A percentile compares a stretch with the other conserved stretches of the same genome.
These are phyloP conservation scores for Drosophila mojavensis DNA, from an alignment of 1,140 invertebrate species.

Conservation along the genomic window DNA sequence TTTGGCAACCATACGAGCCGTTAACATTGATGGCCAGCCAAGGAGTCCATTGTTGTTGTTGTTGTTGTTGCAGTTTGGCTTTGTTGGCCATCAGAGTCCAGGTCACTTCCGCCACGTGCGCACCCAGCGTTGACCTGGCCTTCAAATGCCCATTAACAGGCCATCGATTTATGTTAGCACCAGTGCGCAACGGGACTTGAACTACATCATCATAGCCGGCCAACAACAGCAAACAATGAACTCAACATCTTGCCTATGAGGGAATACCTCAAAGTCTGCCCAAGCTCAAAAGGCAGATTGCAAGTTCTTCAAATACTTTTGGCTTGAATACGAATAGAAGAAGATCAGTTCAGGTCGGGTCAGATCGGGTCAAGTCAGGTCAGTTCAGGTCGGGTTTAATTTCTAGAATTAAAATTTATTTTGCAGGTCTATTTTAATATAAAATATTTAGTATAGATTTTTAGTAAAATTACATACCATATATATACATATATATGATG, in stretches of 20 bases:
- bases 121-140: slow-evolving; percentile 51
- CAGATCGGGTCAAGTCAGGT: too few species aligned
- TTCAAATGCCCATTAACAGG: slow-evolving; percentile 73
- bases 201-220: slow-evolving; percentile 56
- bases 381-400: too few species aligned
- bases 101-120: slow-evolving; percentile 72
- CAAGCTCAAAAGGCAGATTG: too few species aligned
- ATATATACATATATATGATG: too few species aligned
- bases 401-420: too few species aligned
- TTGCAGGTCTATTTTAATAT: too few species aligned
- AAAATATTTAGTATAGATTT: too few species aligned
- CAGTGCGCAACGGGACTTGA: slow-evolving; percentile 45
- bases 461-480: too few species aligned
- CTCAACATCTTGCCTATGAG: not conserved
- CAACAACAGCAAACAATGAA: slow-evolving; percentile 5
- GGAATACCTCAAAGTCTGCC: not conserved
- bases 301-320: too few species aligned
- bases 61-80: slow-evolving; percentile 15
- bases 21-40: slow-evolving; percentile 69
- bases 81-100: slow-evolving; percentile 48
- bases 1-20: slow-evolving; percentile 60
- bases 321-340: too few species aligned
- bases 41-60: slow-evolving; percentile 1
- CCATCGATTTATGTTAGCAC: slow-evolving; percentile 63
- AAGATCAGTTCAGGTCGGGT: too few species aligned